These are phyloP conservation scores for Poliocrania exsul DNA, from an alignment of 2,797 vertebrate species.

Conservation along the genomic window DNA sequence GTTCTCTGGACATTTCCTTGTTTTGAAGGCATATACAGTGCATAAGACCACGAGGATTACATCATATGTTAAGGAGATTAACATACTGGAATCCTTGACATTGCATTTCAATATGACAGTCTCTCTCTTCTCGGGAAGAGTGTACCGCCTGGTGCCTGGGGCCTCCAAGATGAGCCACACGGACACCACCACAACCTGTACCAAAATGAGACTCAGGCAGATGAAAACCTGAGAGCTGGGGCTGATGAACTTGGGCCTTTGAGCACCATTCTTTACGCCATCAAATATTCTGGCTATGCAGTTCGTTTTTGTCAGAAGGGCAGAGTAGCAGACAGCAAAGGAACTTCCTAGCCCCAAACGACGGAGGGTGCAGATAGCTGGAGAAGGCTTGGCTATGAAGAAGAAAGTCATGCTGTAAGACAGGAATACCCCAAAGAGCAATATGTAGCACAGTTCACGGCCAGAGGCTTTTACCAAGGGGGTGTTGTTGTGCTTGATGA, in stretches of 20 bases:
- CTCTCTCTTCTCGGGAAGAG: conserved; percentile 92
- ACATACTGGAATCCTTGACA: conserved; percentile 96
- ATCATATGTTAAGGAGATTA: conserved; percentile 94
- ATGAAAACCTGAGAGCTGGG: conserved; percentile 98
- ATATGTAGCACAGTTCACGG: conserved; percentile 94
- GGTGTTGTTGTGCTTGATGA: conserved; percentile 93
- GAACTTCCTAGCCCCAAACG: conserved; percentile 94
- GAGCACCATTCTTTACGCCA: conserved; percentile 92
- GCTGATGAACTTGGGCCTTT: conserved; percentile 96
- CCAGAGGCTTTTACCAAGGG: conserved; percentile 97
- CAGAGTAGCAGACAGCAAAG: conserved; percentile 96
- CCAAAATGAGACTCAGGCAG: conserved; percentile 94
- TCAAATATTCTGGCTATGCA: conserved; percentile 96
- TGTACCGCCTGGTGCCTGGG: conserved; percentile 91
- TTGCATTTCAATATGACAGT: conserved; percentile 98
- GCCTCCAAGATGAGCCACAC: conserved; percentile 95
- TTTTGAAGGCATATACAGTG: conserved; percentile 99
- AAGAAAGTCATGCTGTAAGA: conserved; percentile 99
- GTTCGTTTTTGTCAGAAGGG: conserved; percentile 98
- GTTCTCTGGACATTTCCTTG: conserved; percentile 98
- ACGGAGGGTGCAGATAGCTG: conserved; percentile 91
- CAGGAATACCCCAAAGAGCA: conserved; percentile 93
- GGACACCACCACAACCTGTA: conserved; percentile 92
- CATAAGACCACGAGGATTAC: conserved; percentile 96
- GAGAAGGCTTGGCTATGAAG: conserved; percentile 96